Percentiles rank a stretch among this genome's conserved stretches.
These are phyloP conservation scores for Gryon sp. DNA, from an alignment of 1,140 invertebrate genomes.

Conservation along the genomic window DNA sequence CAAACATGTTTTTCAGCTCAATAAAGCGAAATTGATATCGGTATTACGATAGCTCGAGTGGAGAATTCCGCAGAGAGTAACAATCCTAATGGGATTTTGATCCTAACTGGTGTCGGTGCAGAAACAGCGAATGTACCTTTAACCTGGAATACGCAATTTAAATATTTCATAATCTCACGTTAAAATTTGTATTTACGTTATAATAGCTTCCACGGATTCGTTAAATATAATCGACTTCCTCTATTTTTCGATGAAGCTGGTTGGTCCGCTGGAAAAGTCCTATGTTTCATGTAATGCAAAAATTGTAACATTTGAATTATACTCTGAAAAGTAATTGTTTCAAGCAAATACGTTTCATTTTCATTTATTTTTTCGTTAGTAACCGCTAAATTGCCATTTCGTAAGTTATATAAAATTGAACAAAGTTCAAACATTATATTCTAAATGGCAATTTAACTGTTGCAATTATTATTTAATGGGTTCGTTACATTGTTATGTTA, in stretches of 20 bases:
- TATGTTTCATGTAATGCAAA: too few relatives aligned
- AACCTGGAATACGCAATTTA: slow-evolving; percentile 17
- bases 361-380: too few relatives aligned
- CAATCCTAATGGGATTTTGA: slow-evolving; percentile 60
- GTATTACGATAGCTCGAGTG: slow-evolving; percentile 42
- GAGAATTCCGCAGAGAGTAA: slow-evolving; percentile 51
- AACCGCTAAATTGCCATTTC: slow-evolving; percentile 9
- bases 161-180: slow-evolving; percentile 45
- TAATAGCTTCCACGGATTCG: neutral
- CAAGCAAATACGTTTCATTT: too few relatives aligned
- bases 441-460: too few relatives aligned
- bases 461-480: too few relatives aligned
- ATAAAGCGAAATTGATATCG: slow-evolving; percentile 61
- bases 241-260: neutral
- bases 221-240: slow-evolving; percentile 3
- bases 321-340: too few relatives aligned
- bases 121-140: slow-evolving; percentile 38
- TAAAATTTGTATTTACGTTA: slow-evolving; percentile 18
- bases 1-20: slow-evolving; percentile 47
- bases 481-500: too few relatives aligned
- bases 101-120: slow-evolving; percentile 45
- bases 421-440: too few relatives aligned
- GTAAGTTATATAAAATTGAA: slow-evolving; percentile 1
- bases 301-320: too few relatives aligned
- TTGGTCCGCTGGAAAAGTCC: too few relatives aligned